These are phyloP conservation scores for Eupithecia tripunctaria DNA, from an alignment of 2,888 invertebrate species.

Conservation along the genomic window DNA sequence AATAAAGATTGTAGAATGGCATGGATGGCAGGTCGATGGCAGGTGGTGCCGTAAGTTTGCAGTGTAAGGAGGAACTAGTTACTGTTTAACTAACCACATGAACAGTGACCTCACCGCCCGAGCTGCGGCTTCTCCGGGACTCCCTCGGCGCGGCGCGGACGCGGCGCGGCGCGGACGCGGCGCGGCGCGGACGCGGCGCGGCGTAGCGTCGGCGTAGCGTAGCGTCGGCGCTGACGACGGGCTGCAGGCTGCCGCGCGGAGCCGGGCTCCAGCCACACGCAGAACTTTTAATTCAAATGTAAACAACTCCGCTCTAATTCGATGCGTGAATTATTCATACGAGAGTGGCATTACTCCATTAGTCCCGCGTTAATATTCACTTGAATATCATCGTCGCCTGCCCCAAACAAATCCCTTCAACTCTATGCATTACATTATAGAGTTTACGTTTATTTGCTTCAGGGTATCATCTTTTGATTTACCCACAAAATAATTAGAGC, in stretches of 20 bases:
- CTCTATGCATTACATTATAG: conserved; percentile 27
- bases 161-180: no score
- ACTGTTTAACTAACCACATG: no score
- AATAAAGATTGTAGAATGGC: no score
- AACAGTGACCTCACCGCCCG: no score
- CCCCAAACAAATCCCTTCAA: conserved; percentile 24
- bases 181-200: no score
- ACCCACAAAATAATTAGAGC: background rate
- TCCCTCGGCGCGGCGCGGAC: no score
- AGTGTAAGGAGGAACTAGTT: no score
- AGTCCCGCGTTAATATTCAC: conserved; percentile 60
- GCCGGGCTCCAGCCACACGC: background rate
- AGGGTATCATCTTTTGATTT: background rate
- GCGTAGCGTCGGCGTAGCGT: no score
- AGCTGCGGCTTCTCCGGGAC: no score
- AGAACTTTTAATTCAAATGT: conserved; percentile 59
- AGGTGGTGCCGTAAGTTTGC: no score
- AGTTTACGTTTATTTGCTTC: conserved; percentile 13
- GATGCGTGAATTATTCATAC: conserved; percentile 63
- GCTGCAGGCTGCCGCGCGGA: background rate
- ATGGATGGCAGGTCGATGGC: no score
- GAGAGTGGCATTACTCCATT: conserved; percentile 60
- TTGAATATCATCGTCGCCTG: conserved; percentile 49
- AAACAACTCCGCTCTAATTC: conserved; percentile 61
- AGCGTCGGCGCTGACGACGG: no score